Conservation (phyloP, 2,888 invertebrate species). For the Phalera bucephala region DNA sequence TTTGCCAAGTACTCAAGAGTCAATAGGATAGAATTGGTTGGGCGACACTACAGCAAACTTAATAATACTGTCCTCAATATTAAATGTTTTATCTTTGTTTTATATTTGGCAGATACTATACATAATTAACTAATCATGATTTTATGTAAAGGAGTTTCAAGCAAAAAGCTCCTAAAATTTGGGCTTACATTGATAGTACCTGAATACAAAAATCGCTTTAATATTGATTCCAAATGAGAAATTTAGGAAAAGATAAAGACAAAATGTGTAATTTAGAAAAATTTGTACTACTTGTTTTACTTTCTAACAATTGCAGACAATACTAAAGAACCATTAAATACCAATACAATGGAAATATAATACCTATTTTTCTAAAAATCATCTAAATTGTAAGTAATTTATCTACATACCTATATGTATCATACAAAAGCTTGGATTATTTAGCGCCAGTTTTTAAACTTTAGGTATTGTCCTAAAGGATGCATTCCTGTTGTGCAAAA, state of each 20-base stretch:
- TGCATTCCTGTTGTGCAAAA: constrained; percentile 60
- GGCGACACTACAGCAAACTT: no score
- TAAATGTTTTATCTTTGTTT: no score
- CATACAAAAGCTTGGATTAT: constrained; percentile 19
- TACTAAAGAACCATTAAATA: constrained; percentile 12
- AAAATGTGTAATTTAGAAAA: no score
- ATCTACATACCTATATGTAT: constrained; percentile 23
- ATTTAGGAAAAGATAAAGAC: no score
- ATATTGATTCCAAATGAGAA: background rate
- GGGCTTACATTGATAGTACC: background rate
- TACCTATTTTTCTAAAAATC: constrained; percentile 15
- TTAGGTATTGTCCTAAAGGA: constrained; percentile 58
- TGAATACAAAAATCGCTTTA: background rate
- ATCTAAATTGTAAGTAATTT: constrained; percentile 17
- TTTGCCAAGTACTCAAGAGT: no score
- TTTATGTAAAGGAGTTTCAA: no score
- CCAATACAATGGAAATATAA: constrained; percentile 7
- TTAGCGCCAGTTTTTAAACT: constrained; percentile 49
- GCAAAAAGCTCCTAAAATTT: no score
- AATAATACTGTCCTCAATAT: no score
- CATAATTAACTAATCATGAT: no score
- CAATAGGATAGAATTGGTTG: no score
- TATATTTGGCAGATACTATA: no score
- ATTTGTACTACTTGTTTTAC: no score
- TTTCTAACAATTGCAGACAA: constrained; percentile 21